Evolutionary conservation across 2,797 vertebrate species (phyloP).

Genomic region (Eupleurogrammus muticus): DNA sequence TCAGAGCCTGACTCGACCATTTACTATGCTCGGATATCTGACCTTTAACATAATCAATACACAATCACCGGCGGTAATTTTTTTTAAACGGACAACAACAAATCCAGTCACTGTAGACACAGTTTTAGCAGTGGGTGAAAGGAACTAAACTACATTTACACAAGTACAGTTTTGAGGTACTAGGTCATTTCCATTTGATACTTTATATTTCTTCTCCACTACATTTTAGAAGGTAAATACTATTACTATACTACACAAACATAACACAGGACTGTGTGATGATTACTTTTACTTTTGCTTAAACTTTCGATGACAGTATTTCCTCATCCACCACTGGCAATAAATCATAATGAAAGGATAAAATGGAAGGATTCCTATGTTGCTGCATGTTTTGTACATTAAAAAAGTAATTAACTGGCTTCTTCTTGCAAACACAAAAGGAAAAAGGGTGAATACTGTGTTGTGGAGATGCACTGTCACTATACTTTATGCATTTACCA

Average conservation of each 20-base stretch:
- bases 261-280: no score
- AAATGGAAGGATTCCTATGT: not conserved
- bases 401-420: not conserved
- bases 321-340: no score
- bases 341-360: not conserved
- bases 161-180: no score
- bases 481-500: not conserved
- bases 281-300: no score
- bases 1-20: not conserved
- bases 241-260: no score
- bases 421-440: constrained; percentile 8
- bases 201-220: no score
- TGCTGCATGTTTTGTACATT: not conserved
- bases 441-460: not conserved
- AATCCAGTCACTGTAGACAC: not conserved
- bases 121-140: not conserved
- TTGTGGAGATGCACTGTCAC: not conserved
- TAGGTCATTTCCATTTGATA: no score
- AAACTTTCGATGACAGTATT: no score
- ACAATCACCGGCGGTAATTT: no score
- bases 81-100: no score
- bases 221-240: no score
- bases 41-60: not conserved
- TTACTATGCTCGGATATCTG: not conserved
- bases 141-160: no score